Evolutionary conservation across 2,113 vertebrate genomes (phyloP), one percentile per base, ranked within the genome.

Genomic region (Cromileptes altivelis): DNA sequence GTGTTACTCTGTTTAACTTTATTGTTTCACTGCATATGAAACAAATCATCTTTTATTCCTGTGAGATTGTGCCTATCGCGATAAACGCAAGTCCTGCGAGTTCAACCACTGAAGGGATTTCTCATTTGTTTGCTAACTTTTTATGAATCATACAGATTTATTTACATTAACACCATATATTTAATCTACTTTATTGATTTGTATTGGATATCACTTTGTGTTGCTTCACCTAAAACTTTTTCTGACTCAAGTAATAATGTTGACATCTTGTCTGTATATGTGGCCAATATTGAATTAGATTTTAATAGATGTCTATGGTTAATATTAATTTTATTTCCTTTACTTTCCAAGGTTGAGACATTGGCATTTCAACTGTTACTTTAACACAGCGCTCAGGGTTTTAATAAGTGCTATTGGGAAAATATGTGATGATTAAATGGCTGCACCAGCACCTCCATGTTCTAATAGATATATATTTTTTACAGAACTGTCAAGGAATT

Each of bases 401-500:
- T 21, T 40, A 4, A 2, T 17, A 21, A 52, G 23, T 19, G 15
- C 15, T 47, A 3, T 40, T n/a, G 3, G 30, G 62, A 9, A 47
- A 42, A 30, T 23, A 15, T 75, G 23, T 6, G 30, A 49, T 18
- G 6, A 30, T 67, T n/a, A 40, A 47, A 50, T 19, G 55, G 55
- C 18, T 76, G 30, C 6, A 40, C 8, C 21, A 23, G 69, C 18
- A 6, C 10, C 6, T 56, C 12, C 1, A 4, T 50, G 25, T 56
- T 69, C 19, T 21, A 62, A 56, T 2, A 52, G 13, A 30, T 19
- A 11, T 4, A 30, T 56, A 70, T 58, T 52, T 42, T 45, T 33
- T 21, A 49, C 37, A 71, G 63, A 70, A 58, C 84, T 81, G 25
- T 18, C 12, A 65, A 64, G 27, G 50, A 53, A n/a, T 33, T 37